Evolutionary conservation across 2,888 invertebrate species (phyloP), one percentile per base, ranked within the genome.

Genomic region (Stenodema calcarata): DNA sequence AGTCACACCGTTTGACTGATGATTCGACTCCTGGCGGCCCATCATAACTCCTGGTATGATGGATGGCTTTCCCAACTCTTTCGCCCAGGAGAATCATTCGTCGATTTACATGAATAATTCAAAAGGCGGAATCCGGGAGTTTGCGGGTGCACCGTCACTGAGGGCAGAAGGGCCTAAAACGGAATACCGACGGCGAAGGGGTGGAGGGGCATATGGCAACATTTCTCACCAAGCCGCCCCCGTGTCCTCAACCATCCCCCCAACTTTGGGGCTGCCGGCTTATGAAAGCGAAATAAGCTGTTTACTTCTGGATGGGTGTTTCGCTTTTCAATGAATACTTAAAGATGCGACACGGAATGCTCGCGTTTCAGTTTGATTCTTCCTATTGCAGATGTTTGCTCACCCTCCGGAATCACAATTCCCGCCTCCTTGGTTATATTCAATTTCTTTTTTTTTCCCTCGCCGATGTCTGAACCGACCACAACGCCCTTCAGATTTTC

Each of bases 271-370:
- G 76, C 54, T 44, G 47, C 35, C 62, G 85, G 62, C 62, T 78
- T 85, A 85, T 78, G 78, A 85, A 85, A 85, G 85, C 79, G 80
- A 86, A 86, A 86, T 86, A 86, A 86, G 86, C 86, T 79, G 79
- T 86, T 86, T 86, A 86, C 47, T 86, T 86, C 86, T 76, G 80
- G 69, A 69, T 79, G 79, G 73, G 30, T 70, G 86, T 86, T 69
- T 54, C 28, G 30, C 75, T 30, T 50, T 85, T 85, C 85, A 85
- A 85, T 73, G 85, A 85, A 85, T 85, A 76, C 54, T 85, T 75
- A 85, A 85, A 85, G 82, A 82, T 70, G 82, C 82, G 82, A 82
- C 82, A 70, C 41, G 28, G 82, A 69, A 82, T 28, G 54, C 62
- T 70, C 82, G 82, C 82, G 82, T 82, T 82, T 82, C 81, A 41